phyloP scores from a whole-genome alignment of 2,113 vertebrate species.

The Dendropsophus ebraccatus region DNA sequence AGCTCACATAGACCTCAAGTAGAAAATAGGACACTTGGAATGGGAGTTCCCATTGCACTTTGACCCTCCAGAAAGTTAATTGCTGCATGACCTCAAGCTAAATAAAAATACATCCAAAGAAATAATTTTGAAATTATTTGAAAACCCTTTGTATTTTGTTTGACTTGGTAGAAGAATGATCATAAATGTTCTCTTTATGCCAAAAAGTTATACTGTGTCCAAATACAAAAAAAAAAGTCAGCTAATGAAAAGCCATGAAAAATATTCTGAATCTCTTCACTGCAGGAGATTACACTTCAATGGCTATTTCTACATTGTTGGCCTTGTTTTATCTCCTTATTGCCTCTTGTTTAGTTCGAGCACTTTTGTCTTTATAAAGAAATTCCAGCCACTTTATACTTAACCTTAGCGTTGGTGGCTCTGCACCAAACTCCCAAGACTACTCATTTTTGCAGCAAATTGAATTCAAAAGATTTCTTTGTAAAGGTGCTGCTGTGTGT shows the following conservation, averaged over 20 bases:
- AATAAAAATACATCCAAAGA: not conserved
- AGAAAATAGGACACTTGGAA: not conserved
- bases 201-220: not conserved
- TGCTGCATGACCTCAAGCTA: not conserved
- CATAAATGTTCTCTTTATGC: not conserved
- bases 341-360: not conserved
- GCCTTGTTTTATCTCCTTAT: constrained; percentile 10
- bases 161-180: not conserved
- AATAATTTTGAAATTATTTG: not conserved
- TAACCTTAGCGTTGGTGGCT: constrained; percentile 12
- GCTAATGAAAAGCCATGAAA: not conserved
- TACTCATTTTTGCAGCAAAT: constrained; percentile 32
- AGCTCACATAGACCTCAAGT: not conserved
- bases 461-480: constrained; percentile 26
- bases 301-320: not conserved
- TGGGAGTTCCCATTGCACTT: not conserved
- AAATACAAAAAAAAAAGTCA: not conserved
- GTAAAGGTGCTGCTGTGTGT: constrained; percentile 19
- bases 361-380: constrained; percentile 16
- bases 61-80: not conserved
- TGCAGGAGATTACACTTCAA: not conserved
- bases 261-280: not conserved
- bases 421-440: constrained; percentile 4
- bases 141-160: not conserved
- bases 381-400: not conserved